Evolutionary conservation across 2,888 invertebrate genomes (phyloP).

Genomic region (Acronicta leporina): DNA sequence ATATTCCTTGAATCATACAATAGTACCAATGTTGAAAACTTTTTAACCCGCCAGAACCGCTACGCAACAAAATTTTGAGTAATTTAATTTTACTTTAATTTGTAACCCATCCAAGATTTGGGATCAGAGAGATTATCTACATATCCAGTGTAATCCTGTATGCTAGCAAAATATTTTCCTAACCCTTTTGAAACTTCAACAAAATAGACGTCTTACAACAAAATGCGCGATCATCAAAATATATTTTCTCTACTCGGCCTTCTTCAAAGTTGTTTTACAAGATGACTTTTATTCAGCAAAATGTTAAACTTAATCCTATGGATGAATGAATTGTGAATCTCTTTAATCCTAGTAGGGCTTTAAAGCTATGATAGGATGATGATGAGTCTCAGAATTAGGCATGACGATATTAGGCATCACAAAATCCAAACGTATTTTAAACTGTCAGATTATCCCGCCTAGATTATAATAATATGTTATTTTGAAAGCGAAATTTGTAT

Average conservation of each 20-base stretch:
- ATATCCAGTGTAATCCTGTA: constrained; percentile 20
- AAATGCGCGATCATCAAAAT: constrained; percentile 48
- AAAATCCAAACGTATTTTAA: constrained; percentile 17
- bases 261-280: constrained; percentile 29
- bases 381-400: constrained; percentile 14
- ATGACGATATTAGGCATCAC: constrained; percentile 4
- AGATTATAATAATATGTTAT: constrained; percentile 14
- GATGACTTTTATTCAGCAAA: constrained; percentile 39
- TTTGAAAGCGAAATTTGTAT: constrained; percentile 27
- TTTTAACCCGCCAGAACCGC: not conserved
- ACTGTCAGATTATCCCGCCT: not conserved
- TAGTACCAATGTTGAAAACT: not conserved
- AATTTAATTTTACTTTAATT: not conserved
- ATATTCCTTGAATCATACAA: no score
- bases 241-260: constrained; percentile 28
- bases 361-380: constrained; percentile 9
- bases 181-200: constrained; percentile 28
- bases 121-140: constrained; percentile 7
- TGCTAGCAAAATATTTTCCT: constrained; percentile 21
- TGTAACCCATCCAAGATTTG: not conserved
- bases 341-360: constrained; percentile 24
- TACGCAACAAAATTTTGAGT: not conserved
- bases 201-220: constrained; percentile 33
- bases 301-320: constrained; percentile 24
- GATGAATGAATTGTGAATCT: constrained; percentile 36